These are phyloP conservation scores for Phenganax marumi DNA, from an alignment of 92 coral and sea anemone species.

Conservation along the genomic window DNA sequence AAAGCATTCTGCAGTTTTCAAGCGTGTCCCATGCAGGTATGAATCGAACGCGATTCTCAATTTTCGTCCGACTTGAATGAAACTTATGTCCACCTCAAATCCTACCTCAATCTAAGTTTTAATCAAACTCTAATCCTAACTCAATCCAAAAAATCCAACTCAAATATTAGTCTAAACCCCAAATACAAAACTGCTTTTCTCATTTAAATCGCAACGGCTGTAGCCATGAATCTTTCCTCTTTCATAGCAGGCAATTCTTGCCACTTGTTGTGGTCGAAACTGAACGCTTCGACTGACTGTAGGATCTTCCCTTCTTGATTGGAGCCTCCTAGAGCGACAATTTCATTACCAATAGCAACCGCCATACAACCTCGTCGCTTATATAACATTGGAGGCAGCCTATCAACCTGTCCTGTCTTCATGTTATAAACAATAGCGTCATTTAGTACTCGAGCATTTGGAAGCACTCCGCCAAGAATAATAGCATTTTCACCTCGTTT, in stretches of 20 bases:
- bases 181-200: no score
- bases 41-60: no score
- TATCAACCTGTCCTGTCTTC: conserved; percentile 69
- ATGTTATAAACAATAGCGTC: conserved; percentile 40
- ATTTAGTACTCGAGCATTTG: background rate
- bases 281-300: no score
- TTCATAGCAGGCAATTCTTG: background rate
- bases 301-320: conserved; percentile 34
- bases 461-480: background rate
- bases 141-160: no score
- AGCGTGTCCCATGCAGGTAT: no score
- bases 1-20: no score
- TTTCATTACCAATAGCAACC: conserved; percentile 54
- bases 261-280: background rate
- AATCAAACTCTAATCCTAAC: no score
- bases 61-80: no score
- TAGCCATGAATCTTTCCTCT: background rate
- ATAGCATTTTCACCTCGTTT: background rate
- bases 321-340: conserved; percentile 81
- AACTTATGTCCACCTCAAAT: no score
- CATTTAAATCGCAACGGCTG: background rate
- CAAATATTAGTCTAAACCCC: no score
- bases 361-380: conserved; percentile 85
- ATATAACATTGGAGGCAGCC: conserved; percentile 68
- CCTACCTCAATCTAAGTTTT: no score